These are phyloP conservation scores for Lithophane ornitopus DNA, from an alignment of 2,888 invertebrate species.

Conservation along the genomic window DNA sequence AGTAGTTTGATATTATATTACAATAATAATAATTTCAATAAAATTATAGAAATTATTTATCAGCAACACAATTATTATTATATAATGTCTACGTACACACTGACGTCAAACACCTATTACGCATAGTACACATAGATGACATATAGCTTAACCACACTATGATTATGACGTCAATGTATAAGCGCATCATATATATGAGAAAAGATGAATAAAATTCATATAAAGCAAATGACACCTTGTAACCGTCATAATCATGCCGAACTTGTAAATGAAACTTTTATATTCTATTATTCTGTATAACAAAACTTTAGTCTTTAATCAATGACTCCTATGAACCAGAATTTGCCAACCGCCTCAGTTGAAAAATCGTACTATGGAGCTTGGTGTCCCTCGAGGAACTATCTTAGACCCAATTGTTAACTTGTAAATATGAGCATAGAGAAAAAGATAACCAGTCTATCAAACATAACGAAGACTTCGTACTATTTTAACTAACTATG, in stretches of 20 bases:
- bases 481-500: neutral
- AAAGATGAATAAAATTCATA: constrained; percentile 12
- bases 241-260: neutral
- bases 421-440: neutral
- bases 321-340: neutral
- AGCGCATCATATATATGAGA: neutral
- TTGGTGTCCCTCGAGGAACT: constrained; percentile 37
- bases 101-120: constrained; percentile 31
- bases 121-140: constrained; percentile 13
- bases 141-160: constrained; percentile 36
- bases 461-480: neutral
- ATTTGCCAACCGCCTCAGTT: no score
- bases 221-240: constrained; percentile 26
- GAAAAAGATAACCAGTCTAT: neutral
- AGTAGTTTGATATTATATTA: constrained; percentile 5
- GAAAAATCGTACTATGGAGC: neutral
- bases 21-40: neutral
- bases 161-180: constrained; percentile 30
- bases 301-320: neutral
- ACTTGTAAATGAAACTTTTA: neutral
- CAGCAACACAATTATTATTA: neutral
- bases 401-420: constrained; percentile 29
- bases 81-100: constrained; percentile 23
- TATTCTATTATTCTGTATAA: neutral
- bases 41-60: constrained; percentile 1